phyloP scores from a whole-genome alignment of 2,888 invertebrate genomes.

The Ditylenchus weischeri region DNA sequence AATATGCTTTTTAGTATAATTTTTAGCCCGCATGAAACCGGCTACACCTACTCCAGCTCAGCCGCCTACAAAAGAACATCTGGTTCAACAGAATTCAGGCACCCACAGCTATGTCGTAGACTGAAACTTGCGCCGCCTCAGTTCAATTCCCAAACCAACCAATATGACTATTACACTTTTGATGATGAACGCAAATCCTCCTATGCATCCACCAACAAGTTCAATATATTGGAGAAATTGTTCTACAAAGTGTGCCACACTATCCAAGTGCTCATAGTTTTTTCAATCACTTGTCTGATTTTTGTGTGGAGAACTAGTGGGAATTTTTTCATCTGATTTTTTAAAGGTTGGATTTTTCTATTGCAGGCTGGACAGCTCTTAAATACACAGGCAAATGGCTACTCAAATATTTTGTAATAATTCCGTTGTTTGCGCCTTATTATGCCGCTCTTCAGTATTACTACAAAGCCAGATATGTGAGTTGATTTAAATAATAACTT shows the following conservation, averaged over 20 bases:
- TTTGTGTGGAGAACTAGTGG: background rate
- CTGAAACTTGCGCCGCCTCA: conserved; percentile 1
- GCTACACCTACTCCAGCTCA: conserved; percentile 40
- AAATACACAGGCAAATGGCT: background rate
- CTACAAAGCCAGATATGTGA: conserved; percentile 10
- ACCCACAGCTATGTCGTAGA: conserved; percentile 21
- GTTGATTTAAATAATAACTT: background rate
- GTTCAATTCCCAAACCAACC: background rate
- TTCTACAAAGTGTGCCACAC: background rate
- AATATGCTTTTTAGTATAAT: background rate
- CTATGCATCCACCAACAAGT: too few species aligned
- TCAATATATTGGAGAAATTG: background rate
- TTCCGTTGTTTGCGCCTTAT: conserved; percentile 13
- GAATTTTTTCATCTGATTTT: background rate
- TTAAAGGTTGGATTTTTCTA: background rate
- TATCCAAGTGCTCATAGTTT: background rate
- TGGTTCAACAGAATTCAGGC: conserved; percentile 18
- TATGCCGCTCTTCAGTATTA: conserved; percentile 9
- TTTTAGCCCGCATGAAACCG: conserved; percentile 39
- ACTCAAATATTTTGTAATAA: conserved; percentile 9
- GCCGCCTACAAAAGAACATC: conserved; percentile 21
- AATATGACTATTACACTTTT: conserved; percentile 1
- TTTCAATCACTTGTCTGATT: background rate
- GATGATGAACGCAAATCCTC: background rate
- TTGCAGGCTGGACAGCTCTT: background rate